Base-by-base conservation (phyloP, 2,797 vertebrate genomes). In the Enteromius argenteus region DNA sequence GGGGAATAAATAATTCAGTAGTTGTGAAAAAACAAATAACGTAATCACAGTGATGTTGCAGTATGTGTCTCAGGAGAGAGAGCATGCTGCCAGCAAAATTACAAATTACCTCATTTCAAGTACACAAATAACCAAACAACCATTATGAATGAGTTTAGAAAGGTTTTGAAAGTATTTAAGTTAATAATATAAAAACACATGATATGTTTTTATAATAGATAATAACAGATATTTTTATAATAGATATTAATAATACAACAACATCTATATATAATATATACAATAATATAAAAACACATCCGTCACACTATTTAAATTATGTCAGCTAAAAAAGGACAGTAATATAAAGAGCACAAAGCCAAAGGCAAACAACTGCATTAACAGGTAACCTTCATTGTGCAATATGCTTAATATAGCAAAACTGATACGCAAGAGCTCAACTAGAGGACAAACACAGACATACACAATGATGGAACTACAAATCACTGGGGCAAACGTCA, bases 1-100 rank as follows among this genome's bases (percentile, higher is more conserved):
- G 79, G 82, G 83, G 91, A 87, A 86, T 84, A 42, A 88, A 88
- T 79, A 79, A 86, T 83, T 87, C 67, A 72, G 73, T 86, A 72
- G 83, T 82, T 84, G 87, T 30, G 39, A 49, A 84, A 83, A 51
- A 67, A 53, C 62, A 62, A 80, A 51, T 32, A 81, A 42, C 46
- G 68, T 39, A 39, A 73, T 15, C 19, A 83, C 78, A 85, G 83
- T 79, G 42, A 49, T 44, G 9, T 30, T 82, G 27, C 5, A n/a
- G 78, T 51, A 67, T 46, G 60, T 10, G 71, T 80, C 68, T 23
- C 8, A 75, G 58, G 82, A 30, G 42, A 46, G 37, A 62, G 14
- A 17, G 39, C 37, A 35, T 2, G 23, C 62, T 42, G 44, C 32
- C 21, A 73, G 32, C 35, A 49, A 74, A 85, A 82, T 58, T 56